A percentile compares a stretch with the other conserved stretches of the same genome.
Evolutionary conservation across 2,113 vertebrate genomes (phyloP).

Genomic region (Trochalopteron elliotii): DNA sequence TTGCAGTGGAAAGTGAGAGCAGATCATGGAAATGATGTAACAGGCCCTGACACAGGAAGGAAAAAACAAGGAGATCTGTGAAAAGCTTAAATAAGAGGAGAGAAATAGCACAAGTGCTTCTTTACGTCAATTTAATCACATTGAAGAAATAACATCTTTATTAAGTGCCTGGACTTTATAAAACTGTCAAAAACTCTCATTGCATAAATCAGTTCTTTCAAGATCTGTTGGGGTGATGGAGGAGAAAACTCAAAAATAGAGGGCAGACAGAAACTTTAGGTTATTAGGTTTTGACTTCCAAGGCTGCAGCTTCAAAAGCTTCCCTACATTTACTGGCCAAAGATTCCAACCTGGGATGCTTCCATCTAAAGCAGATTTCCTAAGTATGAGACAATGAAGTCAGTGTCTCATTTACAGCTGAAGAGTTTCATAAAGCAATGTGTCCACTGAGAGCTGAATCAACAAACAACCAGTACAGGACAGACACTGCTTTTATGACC

Average conservation of each 20-base stretch:
- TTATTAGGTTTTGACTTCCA: background rate
- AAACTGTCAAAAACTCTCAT: slow-evolving; percentile 1
- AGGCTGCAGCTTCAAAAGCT: background rate
- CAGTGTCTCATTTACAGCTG: slow-evolving; percentile 19
- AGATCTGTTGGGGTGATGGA: background rate
- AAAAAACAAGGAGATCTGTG: background rate
- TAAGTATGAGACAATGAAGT: background rate
- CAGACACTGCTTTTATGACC: background rate
- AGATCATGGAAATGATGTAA: background rate
- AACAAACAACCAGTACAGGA: background rate
- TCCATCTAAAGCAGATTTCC: slow-evolving; percentile 22
- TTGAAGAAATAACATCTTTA: background rate
- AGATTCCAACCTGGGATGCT: background rate
- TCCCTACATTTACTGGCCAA: background rate
- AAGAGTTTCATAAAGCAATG: background rate
- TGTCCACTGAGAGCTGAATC: background rate
- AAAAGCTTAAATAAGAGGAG: background rate
- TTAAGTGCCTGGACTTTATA: slow-evolving; percentile 5
- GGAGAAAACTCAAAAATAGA: background rate
- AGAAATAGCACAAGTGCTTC: background rate
- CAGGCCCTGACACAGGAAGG: background rate
- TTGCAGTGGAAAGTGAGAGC: background rate
- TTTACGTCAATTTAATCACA: background rate
- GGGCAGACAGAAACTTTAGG: background rate
- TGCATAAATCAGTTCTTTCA: background rate